These are phyloP conservation scores for Sinocyclocheilus grahami DNA, from an alignment of 2,113 vertebrate genomes.

Conservation along the genomic window DNA sequence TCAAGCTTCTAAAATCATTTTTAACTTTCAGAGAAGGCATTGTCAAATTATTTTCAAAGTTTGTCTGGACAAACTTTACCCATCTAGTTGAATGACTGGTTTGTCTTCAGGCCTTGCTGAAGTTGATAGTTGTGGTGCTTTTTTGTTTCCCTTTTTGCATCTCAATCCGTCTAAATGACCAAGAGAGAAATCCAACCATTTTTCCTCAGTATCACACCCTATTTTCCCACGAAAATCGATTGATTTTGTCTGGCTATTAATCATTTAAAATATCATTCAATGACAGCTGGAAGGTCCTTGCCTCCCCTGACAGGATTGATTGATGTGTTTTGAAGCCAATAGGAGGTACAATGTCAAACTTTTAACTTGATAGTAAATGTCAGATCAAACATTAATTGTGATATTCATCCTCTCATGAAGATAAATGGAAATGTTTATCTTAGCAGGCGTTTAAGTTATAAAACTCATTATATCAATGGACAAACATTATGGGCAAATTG, in stretches of 20 bases:
- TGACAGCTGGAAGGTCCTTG: conserved; percentile 73
- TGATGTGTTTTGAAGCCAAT: conserved; percentile 75
- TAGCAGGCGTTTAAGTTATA: background rate
- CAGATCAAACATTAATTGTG: conserved; percentile 59
- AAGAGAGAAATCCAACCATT: conserved; percentile 66
- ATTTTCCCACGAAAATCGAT: conserved; percentile 68
- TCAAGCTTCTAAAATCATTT: background rate
- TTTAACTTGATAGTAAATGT: conserved; percentile 53
- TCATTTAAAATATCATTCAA: conserved; percentile 68
- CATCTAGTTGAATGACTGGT: conserved; percentile 16
- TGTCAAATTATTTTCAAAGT: background rate
- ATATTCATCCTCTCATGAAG: conserved; percentile 13
- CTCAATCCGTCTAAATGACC: conserved; percentile 67
- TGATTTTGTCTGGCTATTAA: conserved; percentile 66
- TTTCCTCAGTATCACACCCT: conserved; percentile 65
- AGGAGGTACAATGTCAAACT: conserved; percentile 62
- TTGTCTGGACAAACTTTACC: background rate
- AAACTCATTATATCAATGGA: conserved; percentile 31
- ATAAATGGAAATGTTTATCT: conserved; percentile 20
- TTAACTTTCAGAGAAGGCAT: background rate
- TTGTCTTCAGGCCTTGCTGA: conserved; percentile 17
- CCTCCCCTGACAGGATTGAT: conserved; percentile 72
- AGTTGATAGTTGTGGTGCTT: background rate
- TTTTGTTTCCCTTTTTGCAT: conserved; percentile 44
- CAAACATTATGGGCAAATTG: conserved; percentile 19